Evolutionary conservation across 2,797 vertebrate genomes (phyloP), one percentile per base, ranked within the genome.

Genomic region (Rhinella marina): DNA sequence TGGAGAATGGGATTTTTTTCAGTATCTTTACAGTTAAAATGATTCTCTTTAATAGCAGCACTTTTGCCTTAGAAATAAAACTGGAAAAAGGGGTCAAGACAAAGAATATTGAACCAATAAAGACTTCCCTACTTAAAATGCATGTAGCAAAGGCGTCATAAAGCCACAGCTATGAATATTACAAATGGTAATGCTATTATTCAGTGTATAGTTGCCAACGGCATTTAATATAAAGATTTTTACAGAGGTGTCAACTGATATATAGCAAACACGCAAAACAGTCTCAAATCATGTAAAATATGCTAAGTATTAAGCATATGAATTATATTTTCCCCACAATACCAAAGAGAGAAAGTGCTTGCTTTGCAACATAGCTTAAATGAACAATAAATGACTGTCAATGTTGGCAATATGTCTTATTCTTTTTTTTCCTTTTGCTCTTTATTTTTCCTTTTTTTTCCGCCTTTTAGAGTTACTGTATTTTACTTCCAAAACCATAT

Each of bases 231-330:
- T 95, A 95, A 94, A 95, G 92, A 93, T 94, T 95, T 54, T 95
- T 95, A 95, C 92, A 92, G 93, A 95, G 93, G 94, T 95, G 94
- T 96, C 94, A 95, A 92, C 93, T 93, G 94, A 95, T 93, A 93
- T 93, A 95, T 93, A 93, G 92, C 94, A 95, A 95, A 94, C 92
- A 93, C 88, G 91, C 94, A 94, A 84, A 95, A 94, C 90, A 95
- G 91, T 93, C 91, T 93, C 91, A 86, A 92, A 92, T 88, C 86
- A 90, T 92, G 92, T 93, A 94, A 94, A 94, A 93, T 94, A 94
- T 93, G 93, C 89, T 87, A 94, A 94, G 94, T 93, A 94, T 93
- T 93, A 93, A 92, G 92, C 91, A 93, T 93, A 93, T 94, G 93
- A 94, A 93, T 94, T 93, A 92, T 91, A 93, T 91, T 91, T 94